These are phyloP conservation scores for Pseudorhombus dupliciocellatus DNA, from an alignment of 2,113 vertebrate species.

Conservation along the genomic window DNA sequence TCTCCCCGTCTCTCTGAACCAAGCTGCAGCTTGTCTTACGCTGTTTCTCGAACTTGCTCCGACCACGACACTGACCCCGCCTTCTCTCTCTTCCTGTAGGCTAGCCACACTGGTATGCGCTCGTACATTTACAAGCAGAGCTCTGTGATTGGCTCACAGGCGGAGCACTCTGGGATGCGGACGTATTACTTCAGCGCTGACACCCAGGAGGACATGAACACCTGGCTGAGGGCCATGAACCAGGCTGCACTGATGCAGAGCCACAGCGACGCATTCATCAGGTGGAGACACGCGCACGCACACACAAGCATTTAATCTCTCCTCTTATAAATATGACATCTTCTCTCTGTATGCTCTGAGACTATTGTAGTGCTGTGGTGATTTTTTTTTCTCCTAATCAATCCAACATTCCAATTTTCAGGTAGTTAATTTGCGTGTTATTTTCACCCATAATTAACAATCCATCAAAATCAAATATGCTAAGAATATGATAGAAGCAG, in stretches of 20 bases:
- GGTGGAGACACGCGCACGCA: constrained; percentile 34
- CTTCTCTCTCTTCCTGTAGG: constrained; percentile 78
- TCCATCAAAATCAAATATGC: background rate
- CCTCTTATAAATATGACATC: too few species aligned
- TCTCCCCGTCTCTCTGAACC: constrained; percentile 27
- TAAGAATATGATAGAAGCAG: background rate
- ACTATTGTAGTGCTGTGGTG: too few species aligned
- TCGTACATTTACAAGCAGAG: constrained; percentile 89
- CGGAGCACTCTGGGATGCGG: constrained; percentile 91
- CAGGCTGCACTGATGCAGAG: constrained; percentile 90
- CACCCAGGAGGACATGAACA: constrained; percentile 94
- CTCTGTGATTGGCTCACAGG: constrained; percentile 89
- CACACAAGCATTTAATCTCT: background rate
- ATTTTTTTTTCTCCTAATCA: too few species aligned
- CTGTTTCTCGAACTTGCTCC: background rate
- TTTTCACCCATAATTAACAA: background rate
- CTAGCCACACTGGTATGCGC: constrained; percentile 91
- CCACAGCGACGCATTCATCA: constrained; percentile 68
- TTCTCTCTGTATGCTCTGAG: too few species aligned
- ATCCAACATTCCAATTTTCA: background rate
- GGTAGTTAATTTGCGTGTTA: background rate
- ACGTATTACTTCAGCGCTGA: constrained; percentile 97
- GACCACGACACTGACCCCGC: constrained; percentile 9
- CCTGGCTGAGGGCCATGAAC: constrained; percentile 94
- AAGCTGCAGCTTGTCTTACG: too few species aligned